phyloP scores from a whole-genome alignment of 1,140 invertebrate species.

The Drosophila miranda region DNA sequence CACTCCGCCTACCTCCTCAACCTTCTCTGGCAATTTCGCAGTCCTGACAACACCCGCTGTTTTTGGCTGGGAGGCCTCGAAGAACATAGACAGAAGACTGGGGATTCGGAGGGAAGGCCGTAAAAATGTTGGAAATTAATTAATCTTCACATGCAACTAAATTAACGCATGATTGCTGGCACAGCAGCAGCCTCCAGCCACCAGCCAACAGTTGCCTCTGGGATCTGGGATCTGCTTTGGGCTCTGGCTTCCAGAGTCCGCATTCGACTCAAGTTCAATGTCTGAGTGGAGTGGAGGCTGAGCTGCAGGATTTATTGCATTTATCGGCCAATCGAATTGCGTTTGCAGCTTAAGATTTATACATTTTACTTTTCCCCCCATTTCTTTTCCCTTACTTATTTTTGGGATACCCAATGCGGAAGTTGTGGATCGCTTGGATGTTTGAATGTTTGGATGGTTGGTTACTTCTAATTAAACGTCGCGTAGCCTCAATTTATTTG shows the following conservation, averaged over 20 bases:
- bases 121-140: conserved; percentile 75
- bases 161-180: conserved; percentile 76
- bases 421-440: conserved; percentile 21
- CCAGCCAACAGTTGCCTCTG: conserved; percentile 5
- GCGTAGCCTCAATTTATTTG: conserved; percentile 67
- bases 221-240: neutral
- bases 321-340: conserved; percentile 75
- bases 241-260: conserved; percentile 1
- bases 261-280: conserved; percentile 27
- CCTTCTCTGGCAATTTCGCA: conserved; percentile 36
- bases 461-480: conserved; percentile 66
- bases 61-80: conserved; percentile 17
- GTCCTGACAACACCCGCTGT: conserved; percentile 71
- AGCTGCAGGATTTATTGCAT: conserved; percentile 69
- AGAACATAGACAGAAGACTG: neutral
- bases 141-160: conserved; percentile 78
- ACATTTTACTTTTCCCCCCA: conserved; percentile 34
- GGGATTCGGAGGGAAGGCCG: conserved; percentile 15
- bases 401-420: conserved; percentile 56
- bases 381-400: conserved; percentile 10
- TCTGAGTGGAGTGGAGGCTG: conserved; percentile 16
- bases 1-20: conserved; percentile 14
- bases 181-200: conserved; percentile 38
- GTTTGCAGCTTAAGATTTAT: conserved; percentile 70
- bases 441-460: conserved; percentile 7